Evolutionary conservation across 1,140 invertebrate genomes (phyloP).

Genomic region (Agrilus planipennis): DNA sequence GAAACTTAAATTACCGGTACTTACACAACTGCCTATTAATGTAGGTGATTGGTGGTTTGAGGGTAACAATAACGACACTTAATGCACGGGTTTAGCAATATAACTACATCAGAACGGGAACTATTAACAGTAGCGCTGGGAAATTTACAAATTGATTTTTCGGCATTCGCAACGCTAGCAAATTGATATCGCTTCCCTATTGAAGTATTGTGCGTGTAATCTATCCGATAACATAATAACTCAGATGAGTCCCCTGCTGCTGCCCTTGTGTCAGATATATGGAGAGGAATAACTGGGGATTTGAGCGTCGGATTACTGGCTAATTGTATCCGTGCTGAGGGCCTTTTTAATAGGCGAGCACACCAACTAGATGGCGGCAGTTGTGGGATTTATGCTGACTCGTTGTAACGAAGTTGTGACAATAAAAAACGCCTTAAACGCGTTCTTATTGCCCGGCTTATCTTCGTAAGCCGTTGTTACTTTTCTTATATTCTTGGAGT

Average conservation of each 20-base stretch:
- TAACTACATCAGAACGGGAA: too few relatives aligned
- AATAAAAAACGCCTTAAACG: conserved; percentile 8
- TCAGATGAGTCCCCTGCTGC: conserved; percentile 23
- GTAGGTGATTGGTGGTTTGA: too few relatives aligned
- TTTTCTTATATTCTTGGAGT: background rate
- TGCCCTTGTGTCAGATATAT: conserved; percentile 26
- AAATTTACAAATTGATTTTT: too few relatives aligned
- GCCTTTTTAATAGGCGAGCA: conserved; percentile 9
- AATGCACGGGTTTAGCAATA: too few relatives aligned
- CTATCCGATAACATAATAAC: conserved; percentile 24
- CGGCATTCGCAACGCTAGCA: too few relatives aligned
- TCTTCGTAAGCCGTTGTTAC: background rate
- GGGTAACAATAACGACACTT: too few relatives aligned
- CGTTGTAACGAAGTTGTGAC: conserved; percentile 7
- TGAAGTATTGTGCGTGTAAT: too few relatives aligned
- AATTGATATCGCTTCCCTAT: too few relatives aligned
- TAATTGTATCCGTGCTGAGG: conserved; percentile 19
- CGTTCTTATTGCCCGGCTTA: conserved; percentile 5
- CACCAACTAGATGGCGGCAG: background rate
- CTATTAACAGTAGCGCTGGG: too few relatives aligned
- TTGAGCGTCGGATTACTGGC: conserved; percentile 26
- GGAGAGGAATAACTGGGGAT: conserved; percentile 28
- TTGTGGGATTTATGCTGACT: conserved; percentile 7
- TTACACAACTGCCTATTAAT: too few relatives aligned
- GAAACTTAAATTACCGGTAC: too few relatives aligned